Evolutionary conservation across 2,113 vertebrate genomes (phyloP).

Genomic region (Acrocephalus kingi): DNA sequence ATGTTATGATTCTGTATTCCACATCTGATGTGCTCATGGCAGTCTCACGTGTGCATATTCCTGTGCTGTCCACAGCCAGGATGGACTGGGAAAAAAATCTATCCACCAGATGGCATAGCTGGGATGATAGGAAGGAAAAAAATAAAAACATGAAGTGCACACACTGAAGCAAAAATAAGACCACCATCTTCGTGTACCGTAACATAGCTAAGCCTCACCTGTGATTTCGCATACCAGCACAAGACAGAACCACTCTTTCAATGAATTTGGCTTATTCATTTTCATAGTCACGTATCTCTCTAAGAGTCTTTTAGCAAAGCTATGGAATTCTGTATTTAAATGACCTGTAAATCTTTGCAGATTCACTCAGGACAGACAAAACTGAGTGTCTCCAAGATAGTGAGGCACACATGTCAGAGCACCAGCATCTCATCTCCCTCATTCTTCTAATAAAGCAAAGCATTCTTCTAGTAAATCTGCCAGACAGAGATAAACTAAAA

Average conservation of each 20-base stretch:
- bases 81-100: background rate
- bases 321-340: background rate
- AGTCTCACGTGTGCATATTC: background rate
- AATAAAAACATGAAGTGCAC: background rate
- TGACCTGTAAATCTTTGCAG: background rate
- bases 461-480: background rate
- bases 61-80: background rate
- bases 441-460: background rate
- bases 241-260: background rate
- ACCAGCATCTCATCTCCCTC: background rate
- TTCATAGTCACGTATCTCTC: fast-evolving
- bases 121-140: background rate
- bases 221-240: background rate
- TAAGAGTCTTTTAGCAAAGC: background rate
- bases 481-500: background rate
- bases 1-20: background rate
- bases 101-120: conserved; percentile 66
- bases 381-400: background rate
- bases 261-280: background rate
- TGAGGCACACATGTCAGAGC: background rate
- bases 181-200: fast-evolving
- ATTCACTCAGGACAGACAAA: background rate
- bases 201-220: background rate
- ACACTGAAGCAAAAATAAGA: background rate
- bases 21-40: background rate